phyloP scores from a whole-genome alignment of 2,888 invertebrate species.

The Apamea anceps region DNA sequence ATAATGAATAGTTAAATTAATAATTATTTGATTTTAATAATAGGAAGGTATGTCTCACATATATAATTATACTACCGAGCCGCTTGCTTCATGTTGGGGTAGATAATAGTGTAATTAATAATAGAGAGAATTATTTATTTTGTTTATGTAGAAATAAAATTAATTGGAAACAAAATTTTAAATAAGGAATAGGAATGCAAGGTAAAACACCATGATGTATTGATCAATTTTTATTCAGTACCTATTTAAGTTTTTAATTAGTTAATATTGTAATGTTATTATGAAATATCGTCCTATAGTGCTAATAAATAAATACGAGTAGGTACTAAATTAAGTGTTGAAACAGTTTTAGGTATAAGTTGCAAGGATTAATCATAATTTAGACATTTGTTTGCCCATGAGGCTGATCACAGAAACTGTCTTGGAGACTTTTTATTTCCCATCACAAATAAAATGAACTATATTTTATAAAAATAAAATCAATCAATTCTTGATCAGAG shows the following conservation, averaged over 20 bases:
- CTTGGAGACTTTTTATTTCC: not conserved
- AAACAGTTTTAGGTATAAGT: not conserved
- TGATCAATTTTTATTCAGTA: not conserved
- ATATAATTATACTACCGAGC: too few relatives aligned
- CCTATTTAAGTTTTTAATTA: not conserved
- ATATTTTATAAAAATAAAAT: not conserved
- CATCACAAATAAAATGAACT: not conserved
- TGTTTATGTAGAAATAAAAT: too few relatives aligned
- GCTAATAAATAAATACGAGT: too few relatives aligned
- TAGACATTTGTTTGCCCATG: not conserved
- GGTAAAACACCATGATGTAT: not conserved
- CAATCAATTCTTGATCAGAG: not conserved
- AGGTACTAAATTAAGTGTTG: not conserved
- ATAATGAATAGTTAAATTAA: conserved; percentile 16
- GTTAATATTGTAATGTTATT: too few relatives aligned
- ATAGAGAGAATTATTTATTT: too few relatives aligned
- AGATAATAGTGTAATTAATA: too few relatives aligned
- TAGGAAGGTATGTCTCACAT: too few relatives aligned
- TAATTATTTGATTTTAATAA: conserved; percentile 24
- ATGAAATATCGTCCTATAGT: too few relatives aligned
- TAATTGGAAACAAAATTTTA: too few relatives aligned
- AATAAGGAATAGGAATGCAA: too few relatives aligned
- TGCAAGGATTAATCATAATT: not conserved
- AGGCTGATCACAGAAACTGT: not conserved
- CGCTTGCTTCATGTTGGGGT: too few relatives aligned